phyloP scores from a whole-genome alignment of 92 coral and sea anemone genomes.

The Porites rus region DNA sequence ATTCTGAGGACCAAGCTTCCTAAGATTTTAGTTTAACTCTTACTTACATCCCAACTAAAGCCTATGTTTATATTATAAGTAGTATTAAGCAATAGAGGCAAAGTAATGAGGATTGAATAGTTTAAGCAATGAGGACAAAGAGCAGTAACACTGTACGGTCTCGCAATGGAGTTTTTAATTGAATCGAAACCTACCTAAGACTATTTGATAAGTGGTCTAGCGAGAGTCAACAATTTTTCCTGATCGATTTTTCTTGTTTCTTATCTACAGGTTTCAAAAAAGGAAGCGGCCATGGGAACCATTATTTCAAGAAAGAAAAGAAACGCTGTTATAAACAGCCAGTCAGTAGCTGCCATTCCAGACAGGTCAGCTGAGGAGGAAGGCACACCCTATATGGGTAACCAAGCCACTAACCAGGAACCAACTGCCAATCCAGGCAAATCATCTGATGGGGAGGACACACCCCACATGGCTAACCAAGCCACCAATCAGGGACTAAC shows the following conservation, averaged over 20 bases:
- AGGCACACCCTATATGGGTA: not conserved
- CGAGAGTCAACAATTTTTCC: not conserved
- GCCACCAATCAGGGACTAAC: not conserved
- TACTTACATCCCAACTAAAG: no score
- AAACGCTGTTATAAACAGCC: not conserved
- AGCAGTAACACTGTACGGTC: no score
- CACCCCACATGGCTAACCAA: not conserved
- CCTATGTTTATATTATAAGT: no score
- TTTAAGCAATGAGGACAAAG: no score
- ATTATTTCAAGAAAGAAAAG: slow-evolving; percentile 37
- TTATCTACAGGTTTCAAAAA: not conserved
- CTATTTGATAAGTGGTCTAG: not conserved
- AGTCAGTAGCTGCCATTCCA: not conserved
- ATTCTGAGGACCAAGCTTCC: no score
- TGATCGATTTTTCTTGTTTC: not conserved
- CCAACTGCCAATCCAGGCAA: not conserved
- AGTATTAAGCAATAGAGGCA: no score
- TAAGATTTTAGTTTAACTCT: no score
- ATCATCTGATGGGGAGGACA: not conserved
- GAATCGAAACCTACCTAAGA: not conserved
- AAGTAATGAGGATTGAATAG: no score
- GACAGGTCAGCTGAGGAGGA: not conserved
- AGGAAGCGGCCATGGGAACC: slow-evolving; percentile 19
- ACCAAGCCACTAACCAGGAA: not conserved
- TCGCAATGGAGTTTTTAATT: no score